phyloP scores from a whole-genome alignment of 2,888 invertebrate species.

The Oegoconia quadripuncta region DNA sequence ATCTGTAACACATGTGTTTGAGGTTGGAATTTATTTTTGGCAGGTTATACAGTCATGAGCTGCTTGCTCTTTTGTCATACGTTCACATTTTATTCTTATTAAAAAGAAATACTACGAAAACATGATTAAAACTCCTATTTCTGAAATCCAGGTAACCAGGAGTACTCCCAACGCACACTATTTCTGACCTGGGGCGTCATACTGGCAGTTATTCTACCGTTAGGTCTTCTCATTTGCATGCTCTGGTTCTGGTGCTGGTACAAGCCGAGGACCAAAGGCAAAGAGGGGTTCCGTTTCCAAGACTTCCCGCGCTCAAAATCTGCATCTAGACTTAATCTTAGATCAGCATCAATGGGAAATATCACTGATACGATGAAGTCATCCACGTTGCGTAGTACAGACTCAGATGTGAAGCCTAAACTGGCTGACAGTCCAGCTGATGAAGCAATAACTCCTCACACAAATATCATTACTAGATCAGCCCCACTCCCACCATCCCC shows the following conservation, averaged over 20 bases:
- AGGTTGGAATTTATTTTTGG: too few species aligned
- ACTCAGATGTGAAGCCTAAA: conserved; percentile 56
- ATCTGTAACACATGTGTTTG: too few species aligned
- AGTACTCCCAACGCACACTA: conserved; percentile 84
- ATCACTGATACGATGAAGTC: conserved; percentile 72
- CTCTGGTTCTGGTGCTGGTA: conserved; percentile 81
- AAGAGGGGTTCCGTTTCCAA: conserved; percentile 76
- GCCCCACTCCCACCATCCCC: conserved; percentile 51
- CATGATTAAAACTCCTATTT: conserved; percentile 16
- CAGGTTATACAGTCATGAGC: too few species aligned
- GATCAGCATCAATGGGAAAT: conserved; percentile 74
- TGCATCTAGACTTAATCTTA: conserved; percentile 78
- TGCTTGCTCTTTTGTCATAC: too few species aligned
- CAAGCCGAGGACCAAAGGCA: conserved; percentile 79
- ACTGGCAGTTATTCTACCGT: conserved; percentile 84
- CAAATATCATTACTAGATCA: conserved; percentile 38
- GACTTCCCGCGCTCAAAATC: conserved; percentile 78
- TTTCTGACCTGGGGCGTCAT: conserved; percentile 87
- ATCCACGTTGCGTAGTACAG: conserved; percentile 55
- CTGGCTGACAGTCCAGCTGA: conserved; percentile 60
- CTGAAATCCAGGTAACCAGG: conserved; percentile 79
- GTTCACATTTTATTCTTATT: background rate
- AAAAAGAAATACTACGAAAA: background rate
- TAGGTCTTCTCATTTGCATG: conserved; percentile 80
- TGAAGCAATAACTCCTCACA: conserved; percentile 44